Base-by-base conservation (phyloP, 1,140 invertebrate genomes). In the Drosophila teissieri region DNA sequence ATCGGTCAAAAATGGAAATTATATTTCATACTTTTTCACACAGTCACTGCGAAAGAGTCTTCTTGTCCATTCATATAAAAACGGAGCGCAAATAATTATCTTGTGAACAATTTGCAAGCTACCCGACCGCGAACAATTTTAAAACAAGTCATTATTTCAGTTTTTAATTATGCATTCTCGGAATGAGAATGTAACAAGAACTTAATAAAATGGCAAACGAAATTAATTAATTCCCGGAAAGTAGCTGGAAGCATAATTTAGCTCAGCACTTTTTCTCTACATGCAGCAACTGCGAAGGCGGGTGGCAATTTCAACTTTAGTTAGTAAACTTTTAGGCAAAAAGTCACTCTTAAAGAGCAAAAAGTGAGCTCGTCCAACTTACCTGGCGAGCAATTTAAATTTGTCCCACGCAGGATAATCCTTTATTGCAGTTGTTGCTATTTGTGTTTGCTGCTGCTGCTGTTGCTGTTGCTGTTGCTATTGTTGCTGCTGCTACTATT, bases 361-460 rank as follows among this genome's bases (percentile, higher is more conserved):
- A 74, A 64, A 63, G 27, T 55, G 45, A 55, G 34, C 11, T 46
- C 17, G 45, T 14, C 42, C 15, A 73, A 70, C 80, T 83, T 51
- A 85, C 81, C 78, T 86, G 73, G 61, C 73, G 58, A 73, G 40
- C 61, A 84, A 65, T 81, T 72, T 68, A 68, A 68, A 68, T 68
- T 68, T 68, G 64, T 68, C 61, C 64, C 64, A 65, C 64, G 46
- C 64, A 65, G 64, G 82, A 74, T 88, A 89, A 83, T 88, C 83
- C 83, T 73, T 76, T 61, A 58, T 61, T 45, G 51, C 53, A 60
- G 51, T 55, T 46, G 57, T 52, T 52, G n/a, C 55, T 67, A 69
- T 48, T 56, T 65, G 22, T 31, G 39, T n/a, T 31, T 62, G 44
- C 40, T 68, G 49, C 40, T 64, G 46, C 42, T 74, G 31, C 1